phyloP scores from a whole-genome alignment of 2,888 invertebrate species.

The Altica lythri region DNA sequence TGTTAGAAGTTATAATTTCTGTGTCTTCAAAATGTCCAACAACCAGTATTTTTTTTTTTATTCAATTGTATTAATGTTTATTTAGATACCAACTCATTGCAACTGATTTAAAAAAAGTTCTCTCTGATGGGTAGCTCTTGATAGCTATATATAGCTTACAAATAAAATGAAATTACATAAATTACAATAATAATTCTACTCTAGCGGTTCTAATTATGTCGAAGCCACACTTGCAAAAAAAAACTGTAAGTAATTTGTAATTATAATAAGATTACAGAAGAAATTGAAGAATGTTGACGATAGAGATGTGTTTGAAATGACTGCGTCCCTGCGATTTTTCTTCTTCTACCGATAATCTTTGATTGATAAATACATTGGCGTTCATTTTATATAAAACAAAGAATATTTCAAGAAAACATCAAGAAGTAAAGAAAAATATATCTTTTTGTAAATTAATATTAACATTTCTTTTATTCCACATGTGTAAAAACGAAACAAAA shows the following conservation, averaged over 20 bases:
- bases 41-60: no score
- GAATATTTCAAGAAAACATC: no score
- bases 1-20: no score
- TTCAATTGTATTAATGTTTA: no score
- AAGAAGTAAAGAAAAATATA: no score
- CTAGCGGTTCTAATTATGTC: conserved; percentile 28
- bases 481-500: no score
- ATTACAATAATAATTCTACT: conserved; percentile 28
- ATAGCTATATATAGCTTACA: conserved; percentile 10
- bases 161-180: conserved; percentile 25
- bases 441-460: no score
- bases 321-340: conserved; percentile 47
- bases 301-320: conserved; percentile 46
- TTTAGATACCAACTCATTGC: not conserved
- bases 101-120: not conserved
- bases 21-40: no score
- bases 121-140: not conserved
- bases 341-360: no score
- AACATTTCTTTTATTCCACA: no score
- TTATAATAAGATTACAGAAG: conserved; percentile 38
- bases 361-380: no score
- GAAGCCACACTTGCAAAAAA: conserved; percentile 25
- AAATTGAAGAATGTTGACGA: conserved; percentile 42
- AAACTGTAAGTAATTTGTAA: conserved; percentile 13
- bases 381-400: no score